Conservation (phyloP, 2,113 vertebrate genomes). For the Cryptomyrus ogoouensis region DNA sequence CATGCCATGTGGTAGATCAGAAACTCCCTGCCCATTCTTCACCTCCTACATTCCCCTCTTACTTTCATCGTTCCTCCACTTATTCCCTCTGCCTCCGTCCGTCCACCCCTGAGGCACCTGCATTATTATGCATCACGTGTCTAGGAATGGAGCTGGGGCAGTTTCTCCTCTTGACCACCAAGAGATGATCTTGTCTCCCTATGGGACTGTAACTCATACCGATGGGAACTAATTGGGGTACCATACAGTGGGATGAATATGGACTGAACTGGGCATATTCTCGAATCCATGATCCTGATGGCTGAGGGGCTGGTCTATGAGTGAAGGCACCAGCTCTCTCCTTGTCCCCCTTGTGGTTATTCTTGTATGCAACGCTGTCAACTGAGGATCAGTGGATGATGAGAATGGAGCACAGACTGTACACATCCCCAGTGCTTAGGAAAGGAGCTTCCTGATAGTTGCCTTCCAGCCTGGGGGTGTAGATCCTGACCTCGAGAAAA, state of each 20-base stretch:
- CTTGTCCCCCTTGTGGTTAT: neutral
- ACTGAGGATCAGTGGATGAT: neutral
- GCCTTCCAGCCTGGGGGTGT: neutral
- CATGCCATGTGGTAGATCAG: constrained; percentile 26
- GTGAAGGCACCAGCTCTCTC: neutral
- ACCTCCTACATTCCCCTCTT: constrained; percentile 12
- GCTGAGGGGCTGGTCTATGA: neutral
- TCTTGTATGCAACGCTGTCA: neutral
- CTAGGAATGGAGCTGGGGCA: constrained; percentile 1
- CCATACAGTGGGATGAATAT: too few relatives aligned
- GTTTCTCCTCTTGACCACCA: neutral
- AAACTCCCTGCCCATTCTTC: constrained; percentile 10
- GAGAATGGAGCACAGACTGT: neutral
- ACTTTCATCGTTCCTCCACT: constrained; percentile 2
- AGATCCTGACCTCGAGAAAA: neutral
- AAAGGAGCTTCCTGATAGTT: neutral
- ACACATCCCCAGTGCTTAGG: neutral
- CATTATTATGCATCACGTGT: constrained; percentile 9
- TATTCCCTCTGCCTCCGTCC: constrained; percentile 16
- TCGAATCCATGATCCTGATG: neutral
- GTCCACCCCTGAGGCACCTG: constrained; percentile 37
- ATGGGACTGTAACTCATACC: neutral
- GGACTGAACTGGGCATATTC: neutral
- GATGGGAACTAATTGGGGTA: neutral
- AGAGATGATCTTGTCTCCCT: neutral